These are phyloP conservation scores for Ypsolopha scabrella DNA, from an alignment of 2,888 invertebrate species.

Conservation along the genomic window DNA sequence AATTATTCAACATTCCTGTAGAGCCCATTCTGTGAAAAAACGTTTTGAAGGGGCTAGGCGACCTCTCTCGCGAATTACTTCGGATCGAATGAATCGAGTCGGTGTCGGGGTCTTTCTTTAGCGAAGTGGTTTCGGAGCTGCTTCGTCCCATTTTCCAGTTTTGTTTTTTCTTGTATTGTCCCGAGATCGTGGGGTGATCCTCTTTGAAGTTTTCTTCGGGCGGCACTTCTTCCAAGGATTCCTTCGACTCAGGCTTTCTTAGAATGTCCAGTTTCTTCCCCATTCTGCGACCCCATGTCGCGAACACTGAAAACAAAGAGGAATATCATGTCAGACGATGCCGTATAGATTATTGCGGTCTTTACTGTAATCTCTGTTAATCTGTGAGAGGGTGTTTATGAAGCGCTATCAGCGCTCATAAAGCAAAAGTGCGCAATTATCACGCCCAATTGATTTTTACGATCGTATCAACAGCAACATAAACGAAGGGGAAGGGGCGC, in stretches of 20 bases:
- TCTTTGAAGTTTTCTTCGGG: conserved; percentile 33
- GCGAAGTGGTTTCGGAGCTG: conserved; percentile 55
- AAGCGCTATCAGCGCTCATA: too few species aligned
- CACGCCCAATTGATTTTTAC: too few species aligned
- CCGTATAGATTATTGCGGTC: neutral
- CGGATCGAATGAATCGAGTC: conserved; percentile 60
- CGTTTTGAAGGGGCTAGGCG: conserved; percentile 76
- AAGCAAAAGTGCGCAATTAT: too few species aligned
- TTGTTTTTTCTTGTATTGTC: conserved; percentile 68
- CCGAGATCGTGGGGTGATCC: conserved; percentile 39
- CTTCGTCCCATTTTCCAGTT: conserved; percentile 72
- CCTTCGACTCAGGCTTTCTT: conserved; percentile 74
- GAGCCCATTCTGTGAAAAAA: conserved; percentile 83
- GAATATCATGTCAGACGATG: neutral
- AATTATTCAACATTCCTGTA: conserved; percentile 78
- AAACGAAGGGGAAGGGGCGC: too few species aligned
- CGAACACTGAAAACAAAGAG: conserved; percentile 64
- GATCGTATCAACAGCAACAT: too few species aligned
- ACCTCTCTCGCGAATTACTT: conserved; percentile 64
- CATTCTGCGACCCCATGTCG: conserved; percentile 84
- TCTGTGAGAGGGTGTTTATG: too few species aligned
- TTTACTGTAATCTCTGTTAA: too few species aligned
- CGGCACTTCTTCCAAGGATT: conserved; percentile 49
- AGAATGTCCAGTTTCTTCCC: conserved; percentile 82
- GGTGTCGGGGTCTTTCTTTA: conserved; percentile 55